Base-by-base conservation (phyloP, 2,888 invertebrate genomes). In the Myathropa florea region DNA sequence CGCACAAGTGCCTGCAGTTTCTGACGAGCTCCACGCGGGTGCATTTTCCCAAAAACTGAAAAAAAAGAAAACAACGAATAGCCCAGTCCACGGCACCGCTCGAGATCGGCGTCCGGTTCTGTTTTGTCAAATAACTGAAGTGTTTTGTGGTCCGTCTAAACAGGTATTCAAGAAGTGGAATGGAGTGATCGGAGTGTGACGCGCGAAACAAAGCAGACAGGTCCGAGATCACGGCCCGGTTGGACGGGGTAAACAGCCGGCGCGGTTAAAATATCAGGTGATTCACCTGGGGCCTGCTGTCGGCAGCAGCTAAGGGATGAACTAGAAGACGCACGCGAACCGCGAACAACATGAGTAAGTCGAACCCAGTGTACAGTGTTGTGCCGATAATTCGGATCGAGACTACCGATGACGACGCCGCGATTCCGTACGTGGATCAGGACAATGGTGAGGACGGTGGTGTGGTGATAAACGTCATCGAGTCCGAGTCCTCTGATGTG, bases 91-190 rank as follows among this genome's bases (percentile, higher is more conserved):
- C 24, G 10, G 2, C 23, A 12, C n/a, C n/a, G n/a, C n/a, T n/a
- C n/a, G n/a, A n/a, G n/a, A n/a, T 24, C 24, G 57, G 12, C 14
- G 24, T 55, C 61, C 63, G 77, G 55, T 55, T 67, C 6, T 65
- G 24, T 12, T 23, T 57, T 24, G 12, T 24, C 57, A 24, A 57
- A 14, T 57, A 7, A 24, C 14, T 26, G 24, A 64, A 53, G 63
- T 57, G 53, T 24, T 82, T 59, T 76, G 23, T 23, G n/a, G 18
- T 46, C 21, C 23, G 24, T 81, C 71, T 9, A 70, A 73, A 85
- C 82, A 85, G 85, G 85, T 73, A 64, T 73, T 78, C 85, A 85
- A 85, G 77, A 85, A 85, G 85, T 85, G 82, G 82, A 73, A 72
- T 70, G 24, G 23, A 60, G 73, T 85, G 85, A 77, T n/a, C n/a